Evolutionary conservation across 1,140 invertebrate genomes (phyloP).

Genomic region (Onthophagus taurus): DNA sequence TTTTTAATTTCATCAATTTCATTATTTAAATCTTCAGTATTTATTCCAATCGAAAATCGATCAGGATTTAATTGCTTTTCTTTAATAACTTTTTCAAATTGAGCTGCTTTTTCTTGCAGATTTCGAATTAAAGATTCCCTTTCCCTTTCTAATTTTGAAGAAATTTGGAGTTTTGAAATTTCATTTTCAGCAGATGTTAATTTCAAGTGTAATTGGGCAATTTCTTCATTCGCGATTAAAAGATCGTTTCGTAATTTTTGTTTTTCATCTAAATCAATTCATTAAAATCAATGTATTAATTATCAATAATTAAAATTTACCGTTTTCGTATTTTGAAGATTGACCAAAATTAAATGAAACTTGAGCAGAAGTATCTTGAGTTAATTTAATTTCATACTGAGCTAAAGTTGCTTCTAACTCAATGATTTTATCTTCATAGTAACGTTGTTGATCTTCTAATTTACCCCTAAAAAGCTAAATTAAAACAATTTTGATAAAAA

Average conservation of each 20-base stretch:
- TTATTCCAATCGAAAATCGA: slow-evolving; percentile 5
- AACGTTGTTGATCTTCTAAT: background rate
- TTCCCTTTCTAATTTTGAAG: slow-evolving; percentile 10
- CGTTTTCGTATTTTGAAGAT: background rate
- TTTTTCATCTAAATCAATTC: slow-evolving; percentile 3
- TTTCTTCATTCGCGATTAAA: background rate
- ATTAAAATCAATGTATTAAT: background rate
- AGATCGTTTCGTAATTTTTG: slow-evolving; percentile 1
- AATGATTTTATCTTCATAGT: background rate
- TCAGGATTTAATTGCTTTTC: slow-evolving; percentile 7
- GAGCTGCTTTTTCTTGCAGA: slow-evolving; percentile 14
- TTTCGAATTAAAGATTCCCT: slow-evolving; percentile 10
- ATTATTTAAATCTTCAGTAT: slow-evolving; percentile 4
- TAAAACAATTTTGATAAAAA: background rate
- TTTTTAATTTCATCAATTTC: slow-evolving; percentile 1
- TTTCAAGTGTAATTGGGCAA: background rate
- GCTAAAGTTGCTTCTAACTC: background rate
- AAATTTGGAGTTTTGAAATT: slow-evolving; percentile 7
- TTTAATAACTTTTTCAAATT: slow-evolving; percentile 13
- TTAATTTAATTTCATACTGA: background rate
- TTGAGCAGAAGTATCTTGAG: slow-evolving; percentile 2
- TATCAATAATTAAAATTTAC: background rate
- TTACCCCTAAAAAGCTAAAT: background rate
- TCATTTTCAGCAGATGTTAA: background rate
- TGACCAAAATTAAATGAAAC: background rate